These are phyloP conservation scores for Theretra japonica DNA, from an alignment of 2,888 invertebrate species.

Conservation along the genomic window DNA sequence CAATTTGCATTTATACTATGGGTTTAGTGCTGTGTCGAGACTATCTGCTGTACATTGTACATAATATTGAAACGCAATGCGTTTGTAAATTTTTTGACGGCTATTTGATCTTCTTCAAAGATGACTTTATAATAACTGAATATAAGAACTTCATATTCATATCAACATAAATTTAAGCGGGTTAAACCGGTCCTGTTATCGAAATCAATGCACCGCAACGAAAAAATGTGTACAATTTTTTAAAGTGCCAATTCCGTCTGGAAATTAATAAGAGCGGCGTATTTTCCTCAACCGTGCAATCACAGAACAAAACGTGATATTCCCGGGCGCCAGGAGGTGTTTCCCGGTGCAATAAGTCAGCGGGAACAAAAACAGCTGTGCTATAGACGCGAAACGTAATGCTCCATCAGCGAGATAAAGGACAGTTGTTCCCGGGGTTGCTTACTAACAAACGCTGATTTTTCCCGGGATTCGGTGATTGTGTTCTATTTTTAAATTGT, in stretches of 20 bases:
- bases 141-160: no score
- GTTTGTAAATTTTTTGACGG: no score
- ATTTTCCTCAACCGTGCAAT: slow-evolving; percentile 24
- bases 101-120: no score
- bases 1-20: no score
- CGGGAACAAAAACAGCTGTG: slow-evolving; percentile 42
- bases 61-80: no score
- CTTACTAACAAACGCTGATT: neutral
- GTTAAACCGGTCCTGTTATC: no score
- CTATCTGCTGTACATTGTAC: no score
- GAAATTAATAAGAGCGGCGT: slow-evolving; percentile 5
- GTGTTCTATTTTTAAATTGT: neutral
- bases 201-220: neutral
- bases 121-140: no score
- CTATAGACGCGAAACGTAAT: slow-evolving; percentile 37
- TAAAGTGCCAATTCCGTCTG: slow-evolving; percentile 4
- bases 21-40: no score
- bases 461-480: neutral
- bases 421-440: slow-evolving; percentile 28
- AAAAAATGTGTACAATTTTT: neutral
- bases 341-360: slow-evolving; percentile 42
- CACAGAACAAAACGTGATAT: slow-evolving; percentile 18
- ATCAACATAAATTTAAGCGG: no score
- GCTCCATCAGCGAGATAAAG: slow-evolving; percentile 43
- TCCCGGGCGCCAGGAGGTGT: slow-evolving; percentile 34